Evolutionary conservation across 2,888 invertebrate species (phyloP).

Genomic region (Ennomos erosarius): DNA sequence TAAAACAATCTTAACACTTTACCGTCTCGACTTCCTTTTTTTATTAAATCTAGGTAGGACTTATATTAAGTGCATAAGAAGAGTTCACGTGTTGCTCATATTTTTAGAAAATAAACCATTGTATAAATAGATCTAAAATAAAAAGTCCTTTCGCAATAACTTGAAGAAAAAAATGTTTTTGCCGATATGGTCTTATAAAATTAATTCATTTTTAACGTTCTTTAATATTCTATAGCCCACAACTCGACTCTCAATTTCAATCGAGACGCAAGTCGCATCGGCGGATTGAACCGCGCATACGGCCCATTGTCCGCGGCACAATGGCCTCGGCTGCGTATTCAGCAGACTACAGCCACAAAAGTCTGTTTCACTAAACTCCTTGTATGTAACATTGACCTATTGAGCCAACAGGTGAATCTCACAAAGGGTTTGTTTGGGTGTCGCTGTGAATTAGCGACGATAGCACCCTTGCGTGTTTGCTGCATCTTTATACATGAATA

Average conservation of each 20-base stretch:
- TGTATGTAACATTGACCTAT: constrained; percentile 83
- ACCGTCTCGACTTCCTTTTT: too few relatives aligned
- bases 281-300: constrained; percentile 76
- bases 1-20: too few relatives aligned
- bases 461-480: constrained; percentile 21
- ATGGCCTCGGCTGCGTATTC: constrained; percentile 70
- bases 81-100: too few relatives aligned
- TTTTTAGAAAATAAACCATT: too few relatives aligned
- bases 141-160: too few relatives aligned
- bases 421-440: constrained; percentile 81
- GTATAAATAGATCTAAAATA: too few relatives aligned
- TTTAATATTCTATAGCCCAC: constrained; percentile 38
- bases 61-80: too few relatives aligned
- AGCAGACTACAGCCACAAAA: constrained; percentile 67
- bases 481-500: too few relatives aligned
- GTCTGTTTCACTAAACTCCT: constrained; percentile 82
- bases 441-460: constrained; percentile 68
- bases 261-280: constrained; percentile 67
- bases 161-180: not conserved
- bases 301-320: constrained; percentile 74
- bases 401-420: constrained; percentile 81
- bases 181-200: too few relatives aligned
- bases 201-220: too few relatives aligned
- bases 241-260: constrained; percentile 73
- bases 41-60: too few relatives aligned